phyloP scores from a whole-genome alignment of 92 coral and sea anemone genomes.

The Chrysogorgia sp. region DNA sequence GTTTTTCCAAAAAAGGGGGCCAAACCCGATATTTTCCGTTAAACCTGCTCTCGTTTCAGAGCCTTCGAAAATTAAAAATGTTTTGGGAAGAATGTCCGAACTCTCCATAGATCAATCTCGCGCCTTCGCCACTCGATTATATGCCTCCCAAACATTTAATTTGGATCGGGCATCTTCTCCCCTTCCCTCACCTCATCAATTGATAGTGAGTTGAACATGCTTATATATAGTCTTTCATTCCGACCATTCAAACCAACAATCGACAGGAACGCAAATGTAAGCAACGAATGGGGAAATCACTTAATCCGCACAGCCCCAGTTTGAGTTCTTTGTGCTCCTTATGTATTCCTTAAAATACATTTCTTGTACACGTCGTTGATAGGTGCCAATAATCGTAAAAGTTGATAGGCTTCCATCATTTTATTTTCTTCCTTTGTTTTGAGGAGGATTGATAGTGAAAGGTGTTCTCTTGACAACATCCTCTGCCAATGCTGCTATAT shows the following conservation, averaged over 20 bases:
- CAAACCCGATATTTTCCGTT: no score
- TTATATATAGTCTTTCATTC: conserved; percentile 57
- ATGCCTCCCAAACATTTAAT: no score
- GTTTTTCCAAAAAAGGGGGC: neutral
- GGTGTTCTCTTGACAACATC: conserved; percentile 50
- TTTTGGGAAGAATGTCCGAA: no score
- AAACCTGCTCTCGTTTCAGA: no score
- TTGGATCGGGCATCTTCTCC: no score
- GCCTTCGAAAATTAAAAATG: no score
- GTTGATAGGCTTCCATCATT: conserved; percentile 60
- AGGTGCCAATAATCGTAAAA: conserved; percentile 42
- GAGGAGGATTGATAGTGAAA: conserved; percentile 30
- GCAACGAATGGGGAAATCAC: conserved; percentile 59
- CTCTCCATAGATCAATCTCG: no score
- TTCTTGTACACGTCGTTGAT: conserved; percentile 17
- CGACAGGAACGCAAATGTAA: conserved; percentile 43
- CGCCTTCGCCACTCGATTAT: no score
- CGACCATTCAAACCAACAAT: no score
- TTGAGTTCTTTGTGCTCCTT: conserved; percentile 55
- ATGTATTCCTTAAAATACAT: conserved; percentile 66
- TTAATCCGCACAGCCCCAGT: conserved; percentile 58
- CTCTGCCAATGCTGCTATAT: conserved; percentile 50
- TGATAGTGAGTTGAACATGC: conserved; percentile 54
- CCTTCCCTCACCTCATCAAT: conserved; percentile 57
- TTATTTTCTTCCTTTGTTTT: conserved; percentile 46